These are phyloP conservation scores for Dreissena polymorpha DNA, from an alignment of 1,140 invertebrate genomes.

Conservation along the genomic window DNA sequence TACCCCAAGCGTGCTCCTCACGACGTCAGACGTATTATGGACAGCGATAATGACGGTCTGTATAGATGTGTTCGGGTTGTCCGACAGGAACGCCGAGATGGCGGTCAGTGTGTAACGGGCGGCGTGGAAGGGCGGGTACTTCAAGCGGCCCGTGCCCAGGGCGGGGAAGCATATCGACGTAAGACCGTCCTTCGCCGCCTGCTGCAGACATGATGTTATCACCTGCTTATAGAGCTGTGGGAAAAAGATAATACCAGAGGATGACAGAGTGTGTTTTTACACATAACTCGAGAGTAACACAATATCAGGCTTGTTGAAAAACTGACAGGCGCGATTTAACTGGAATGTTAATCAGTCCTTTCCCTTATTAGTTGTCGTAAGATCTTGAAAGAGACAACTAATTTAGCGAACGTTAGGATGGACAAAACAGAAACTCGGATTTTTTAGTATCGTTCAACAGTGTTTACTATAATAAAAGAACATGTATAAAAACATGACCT, in stretches of 20 bases:
- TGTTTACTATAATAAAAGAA: no score
- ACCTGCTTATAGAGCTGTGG: slow-evolving; percentile 53
- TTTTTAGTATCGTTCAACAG: no score
- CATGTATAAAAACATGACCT: no score
- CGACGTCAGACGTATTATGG: background rate
- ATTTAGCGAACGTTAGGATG: no score
- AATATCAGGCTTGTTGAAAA: no score
- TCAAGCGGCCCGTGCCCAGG: slow-evolving; percentile 59
- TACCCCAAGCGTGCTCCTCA: no score
- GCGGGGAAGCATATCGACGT: slow-evolving; percentile 61
- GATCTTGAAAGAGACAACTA: no score
- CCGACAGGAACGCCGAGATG: slow-evolving; percentile 43
- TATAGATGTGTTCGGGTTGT: background rate
- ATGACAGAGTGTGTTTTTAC: background rate
- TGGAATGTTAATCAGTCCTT: no score
- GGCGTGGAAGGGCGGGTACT: slow-evolving; percentile 50
- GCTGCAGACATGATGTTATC: slow-evolving; percentile 48
- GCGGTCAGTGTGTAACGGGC: slow-evolving; percentile 57
- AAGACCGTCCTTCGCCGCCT: slow-evolving; percentile 36
- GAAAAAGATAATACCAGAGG: background rate
- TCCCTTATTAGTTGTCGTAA: no score
- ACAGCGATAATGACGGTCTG: background rate
- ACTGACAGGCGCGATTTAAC: no score
- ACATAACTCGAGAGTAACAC: no score
- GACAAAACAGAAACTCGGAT: no score